These are phyloP conservation scores for Parazoanthus darwini DNA, from an alignment of 92 coral and sea anemone genomes.

Conservation along the genomic window DNA sequence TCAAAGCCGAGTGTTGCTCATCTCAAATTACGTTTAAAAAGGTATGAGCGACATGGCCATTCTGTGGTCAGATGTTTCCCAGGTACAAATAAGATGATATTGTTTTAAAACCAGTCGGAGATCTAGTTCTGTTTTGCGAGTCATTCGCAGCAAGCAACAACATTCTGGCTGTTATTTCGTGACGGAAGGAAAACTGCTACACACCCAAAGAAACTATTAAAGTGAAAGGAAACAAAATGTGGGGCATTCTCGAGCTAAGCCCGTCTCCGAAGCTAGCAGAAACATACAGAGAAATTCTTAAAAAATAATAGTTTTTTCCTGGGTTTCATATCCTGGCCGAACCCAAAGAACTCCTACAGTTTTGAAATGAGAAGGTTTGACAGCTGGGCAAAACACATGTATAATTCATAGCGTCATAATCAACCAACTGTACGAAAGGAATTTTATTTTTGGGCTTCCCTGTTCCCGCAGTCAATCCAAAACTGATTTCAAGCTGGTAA, in stretches of 20 bases:
- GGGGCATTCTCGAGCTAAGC: background rate
- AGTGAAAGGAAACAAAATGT: background rate
- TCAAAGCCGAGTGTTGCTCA: conserved; percentile 9
- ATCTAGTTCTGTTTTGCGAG: conserved; percentile 22
- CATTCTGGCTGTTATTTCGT: background rate
- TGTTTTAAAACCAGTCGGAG: conserved; percentile 20
- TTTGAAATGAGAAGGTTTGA: conserved; percentile 26
- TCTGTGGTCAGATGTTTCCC: conserved; percentile 39
- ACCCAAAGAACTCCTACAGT: background rate
- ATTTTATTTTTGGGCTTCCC: conserved; percentile 27
- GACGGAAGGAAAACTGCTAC: background rate
- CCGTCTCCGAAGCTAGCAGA: background rate
- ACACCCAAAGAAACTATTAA: background rate
- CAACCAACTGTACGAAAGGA: conserved; percentile 27
- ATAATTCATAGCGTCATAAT: conserved; percentile 33
- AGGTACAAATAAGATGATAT: conserved; percentile 36
- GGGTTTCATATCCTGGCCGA: background rate
- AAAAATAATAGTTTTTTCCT: background rate
- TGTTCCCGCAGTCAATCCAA: conserved; percentile 4
- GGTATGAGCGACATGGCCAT: background rate
- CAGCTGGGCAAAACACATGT: conserved; percentile 41
- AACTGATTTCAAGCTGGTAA: background rate
- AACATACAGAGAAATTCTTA: background rate
- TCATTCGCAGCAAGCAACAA: conserved; percentile 10
- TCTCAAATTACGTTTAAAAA: conserved; percentile 33